Conservation (phyloP, 92 coral and sea anemone genomes). For the Montipora capitata region DNA sequence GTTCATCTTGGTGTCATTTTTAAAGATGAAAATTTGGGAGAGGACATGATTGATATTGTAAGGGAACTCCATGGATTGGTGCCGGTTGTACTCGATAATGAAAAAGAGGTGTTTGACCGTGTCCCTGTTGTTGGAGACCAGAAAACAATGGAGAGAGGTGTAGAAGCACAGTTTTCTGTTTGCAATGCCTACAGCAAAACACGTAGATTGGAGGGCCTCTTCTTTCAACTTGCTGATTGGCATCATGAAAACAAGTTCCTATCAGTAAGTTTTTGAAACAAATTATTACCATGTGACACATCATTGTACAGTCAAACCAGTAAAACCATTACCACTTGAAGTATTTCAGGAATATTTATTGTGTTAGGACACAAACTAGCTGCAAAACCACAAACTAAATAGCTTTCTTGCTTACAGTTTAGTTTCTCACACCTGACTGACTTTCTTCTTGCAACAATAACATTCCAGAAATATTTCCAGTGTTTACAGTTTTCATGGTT, state of each 20-base stretch:
- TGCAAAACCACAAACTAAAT: no score
- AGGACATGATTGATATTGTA: constrained; percentile 75
- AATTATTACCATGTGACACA: no score
- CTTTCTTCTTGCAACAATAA: no score
- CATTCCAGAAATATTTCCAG: no score
- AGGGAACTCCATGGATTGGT: constrained; percentile 65
- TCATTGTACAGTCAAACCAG: no score
- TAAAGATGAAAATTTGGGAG: constrained; percentile 77
- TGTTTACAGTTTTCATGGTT: no score
- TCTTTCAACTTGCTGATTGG: constrained; percentile 76
- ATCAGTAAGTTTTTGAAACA: constrained; percentile 55
- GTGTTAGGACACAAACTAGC: no score
- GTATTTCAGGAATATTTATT: no score
- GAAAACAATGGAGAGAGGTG: constrained; percentile 73
- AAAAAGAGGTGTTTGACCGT: constrained; percentile 44
- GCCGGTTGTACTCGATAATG: constrained; percentile 31
- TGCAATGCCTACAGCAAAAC: constrained; percentile 60
- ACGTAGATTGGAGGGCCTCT: constrained; percentile 70
- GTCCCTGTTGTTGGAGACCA: constrained; percentile 85
- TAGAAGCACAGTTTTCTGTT: constrained; percentile 74
- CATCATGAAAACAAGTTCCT: constrained; percentile 78
- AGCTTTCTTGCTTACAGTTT: no score
- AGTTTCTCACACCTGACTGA: no score
- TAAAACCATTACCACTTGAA: no score
- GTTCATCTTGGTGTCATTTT: constrained; percentile 76